Evolutionary conservation across 2,797 vertebrate genomes (phyloP), one percentile per base, ranked within the genome.

Genomic region (Sebastolobus altivelis): DNA sequence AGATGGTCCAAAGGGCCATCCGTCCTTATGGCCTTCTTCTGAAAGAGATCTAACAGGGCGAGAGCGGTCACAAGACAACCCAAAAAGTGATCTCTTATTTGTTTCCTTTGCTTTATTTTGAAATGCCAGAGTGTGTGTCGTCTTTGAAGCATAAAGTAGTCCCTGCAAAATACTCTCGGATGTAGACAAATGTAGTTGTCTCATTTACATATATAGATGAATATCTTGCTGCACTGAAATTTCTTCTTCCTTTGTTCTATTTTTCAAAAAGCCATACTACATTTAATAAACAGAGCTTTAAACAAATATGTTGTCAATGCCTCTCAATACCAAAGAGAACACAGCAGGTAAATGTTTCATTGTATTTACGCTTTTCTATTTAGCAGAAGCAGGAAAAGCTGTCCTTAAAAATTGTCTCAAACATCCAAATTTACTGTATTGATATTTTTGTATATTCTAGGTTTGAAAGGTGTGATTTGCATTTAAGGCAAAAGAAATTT

Each of bases 11-110:
- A 1, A 62, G 9, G 5, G 70, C 82, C 70, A 87, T 82, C n/a
- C 66, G 77, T 13, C 86, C 86, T 14, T 82, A 82, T 12, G 77
- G 73, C 13, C 62, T 85, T 7, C 77, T 87, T 62, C 1, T 85
- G 25, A 67, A 46, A 63, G 33, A 80, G 49, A 6, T 79, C 43
- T 65, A 18, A 59, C 22, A 56, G 25, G 43, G 43, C 8, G 43
- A 27, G 18, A 54, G 0, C 20, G 49, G 49, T n/a, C 49, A 54
- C 46, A 18, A 18, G 14, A 49, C 16, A 20, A 20, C 46, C 18
- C 0, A 49, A 49, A n/a, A n/a, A 54, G 20, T 27, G 11, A 56
- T 27, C 31, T 20, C 55, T 60, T 60, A 33, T 60, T 60, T 18
- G 58, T 20, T 60, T 2, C 58, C 20, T 27, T 56, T 56, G 55